Percentiles rank a stretch among this genome's conserved stretches.
These are phyloP conservation scores for Neoarius graeffei DNA, from an alignment of 2,113 vertebrate species.

Conservation along the genomic window DNA sequence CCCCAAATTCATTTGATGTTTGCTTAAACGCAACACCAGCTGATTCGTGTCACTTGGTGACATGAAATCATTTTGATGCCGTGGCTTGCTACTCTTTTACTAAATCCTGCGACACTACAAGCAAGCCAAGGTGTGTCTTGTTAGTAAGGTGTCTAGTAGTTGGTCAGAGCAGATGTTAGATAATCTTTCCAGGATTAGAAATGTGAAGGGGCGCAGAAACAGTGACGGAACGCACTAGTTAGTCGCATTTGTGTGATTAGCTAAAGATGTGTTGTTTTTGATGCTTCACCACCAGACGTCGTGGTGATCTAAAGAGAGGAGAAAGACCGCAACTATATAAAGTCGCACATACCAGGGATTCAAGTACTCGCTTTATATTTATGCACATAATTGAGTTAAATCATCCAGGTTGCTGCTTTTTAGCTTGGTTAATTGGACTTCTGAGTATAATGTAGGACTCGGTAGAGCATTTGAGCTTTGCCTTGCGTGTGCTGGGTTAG, in stretches of 20 bases:
- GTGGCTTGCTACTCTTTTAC: background rate
- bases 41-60: background rate
- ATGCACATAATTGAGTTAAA: background rate
- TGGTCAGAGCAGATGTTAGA: background rate
- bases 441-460: background rate
- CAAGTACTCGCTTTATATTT: background rate
- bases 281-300: background rate
- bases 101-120: background rate
- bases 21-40: background rate
- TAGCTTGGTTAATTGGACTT: background rate
- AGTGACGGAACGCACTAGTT: background rate
- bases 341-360: background rate
- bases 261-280: background rate
- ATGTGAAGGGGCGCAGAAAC: no score
- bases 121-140: no score
- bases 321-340: background rate
- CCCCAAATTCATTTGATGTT: no score
- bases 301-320: background rate
- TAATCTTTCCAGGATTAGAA: background rate
- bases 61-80: background rate
- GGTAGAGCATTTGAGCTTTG: background rate
- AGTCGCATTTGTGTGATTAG: no score
- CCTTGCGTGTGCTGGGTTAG: background rate
- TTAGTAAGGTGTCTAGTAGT: background rate
- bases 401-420: background rate